Conservation (phyloP, 2,888 invertebrate species). For the Conus canariensis region DNA sequence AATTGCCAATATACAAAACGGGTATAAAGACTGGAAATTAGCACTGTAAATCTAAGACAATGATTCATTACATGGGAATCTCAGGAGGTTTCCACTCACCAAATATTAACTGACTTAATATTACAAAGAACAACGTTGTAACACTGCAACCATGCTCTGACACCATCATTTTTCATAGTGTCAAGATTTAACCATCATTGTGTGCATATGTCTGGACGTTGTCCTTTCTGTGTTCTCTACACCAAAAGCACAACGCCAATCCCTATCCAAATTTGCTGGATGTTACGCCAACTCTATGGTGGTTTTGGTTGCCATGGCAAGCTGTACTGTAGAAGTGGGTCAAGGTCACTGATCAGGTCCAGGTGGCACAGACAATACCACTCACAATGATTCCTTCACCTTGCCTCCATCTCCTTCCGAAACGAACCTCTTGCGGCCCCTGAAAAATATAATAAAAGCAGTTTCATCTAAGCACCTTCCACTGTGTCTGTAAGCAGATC, state of each 20-base stretch:
- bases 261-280: background rate
- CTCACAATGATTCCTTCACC: conserved; percentile 82
- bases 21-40: background rate
- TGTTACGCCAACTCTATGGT: background rate
- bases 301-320: background rate
- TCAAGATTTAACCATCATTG: background rate
- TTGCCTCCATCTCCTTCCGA: conserved; percentile 96
- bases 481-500: background rate
- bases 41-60: background rate
- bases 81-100: conserved; percentile 31
- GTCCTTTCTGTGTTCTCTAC: background rate
- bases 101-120: background rate
- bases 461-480: background rate
- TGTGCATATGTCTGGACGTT: background rate
- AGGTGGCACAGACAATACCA: background rate
- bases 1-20: background rate
- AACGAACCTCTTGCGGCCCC: conserved; percentile 95
- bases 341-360: background rate
- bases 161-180: background rate
- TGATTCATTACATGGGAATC: background rate
- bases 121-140: background rate
- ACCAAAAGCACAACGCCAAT: background rate
- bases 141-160: background rate
- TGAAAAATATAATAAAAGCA: conserved; percentile 76
- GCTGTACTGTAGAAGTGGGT: background rate